These are phyloP conservation scores for Aphaenogaster floridana DNA, from an alignment of 1,140 invertebrate species.

Conservation along the genomic window DNA sequence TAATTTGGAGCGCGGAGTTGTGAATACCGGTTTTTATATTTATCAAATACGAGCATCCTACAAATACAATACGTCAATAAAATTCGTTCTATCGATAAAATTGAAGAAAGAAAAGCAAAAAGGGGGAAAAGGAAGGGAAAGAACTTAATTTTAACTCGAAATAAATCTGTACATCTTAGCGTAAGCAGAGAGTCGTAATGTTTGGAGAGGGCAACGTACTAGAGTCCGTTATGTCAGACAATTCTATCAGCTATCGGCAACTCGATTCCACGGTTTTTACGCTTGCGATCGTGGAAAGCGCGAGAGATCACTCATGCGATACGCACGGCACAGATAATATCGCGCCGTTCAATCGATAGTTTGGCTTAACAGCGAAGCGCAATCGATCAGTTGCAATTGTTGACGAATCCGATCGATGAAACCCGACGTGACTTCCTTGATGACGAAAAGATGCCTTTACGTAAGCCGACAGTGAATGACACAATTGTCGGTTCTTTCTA, in stretches of 20 bases:
- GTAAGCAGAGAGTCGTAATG: constrained; percentile 27
- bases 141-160: constrained; percentile 24
- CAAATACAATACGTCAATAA: too few species aligned
- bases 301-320: constrained; percentile 63
- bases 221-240: constrained; percentile 61
- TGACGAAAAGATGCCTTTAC: constrained; percentile 29
- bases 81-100: background rate
- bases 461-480: background rate
- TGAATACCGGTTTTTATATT: background rate
- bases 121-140: background rate
- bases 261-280: constrained; percentile 21
- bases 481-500: constrained; percentile 33
- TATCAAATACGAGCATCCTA: background rate
- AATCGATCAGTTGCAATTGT: constrained; percentile 26
- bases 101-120: background rate
- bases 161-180: background rate
- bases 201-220: constrained; percentile 46
- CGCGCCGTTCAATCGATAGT: background rate
- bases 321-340: constrained; percentile 39
- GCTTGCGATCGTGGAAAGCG: constrained; percentile 65
- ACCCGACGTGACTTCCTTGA: constrained; percentile 20
- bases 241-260: constrained; percentile 37
- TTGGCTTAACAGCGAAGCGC: constrained; percentile 4
- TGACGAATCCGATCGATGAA: background rate
- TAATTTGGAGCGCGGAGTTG: background rate